Base-by-base conservation (phyloP, 2,888 invertebrate genomes). In the Drosophila rubida region DNA sequence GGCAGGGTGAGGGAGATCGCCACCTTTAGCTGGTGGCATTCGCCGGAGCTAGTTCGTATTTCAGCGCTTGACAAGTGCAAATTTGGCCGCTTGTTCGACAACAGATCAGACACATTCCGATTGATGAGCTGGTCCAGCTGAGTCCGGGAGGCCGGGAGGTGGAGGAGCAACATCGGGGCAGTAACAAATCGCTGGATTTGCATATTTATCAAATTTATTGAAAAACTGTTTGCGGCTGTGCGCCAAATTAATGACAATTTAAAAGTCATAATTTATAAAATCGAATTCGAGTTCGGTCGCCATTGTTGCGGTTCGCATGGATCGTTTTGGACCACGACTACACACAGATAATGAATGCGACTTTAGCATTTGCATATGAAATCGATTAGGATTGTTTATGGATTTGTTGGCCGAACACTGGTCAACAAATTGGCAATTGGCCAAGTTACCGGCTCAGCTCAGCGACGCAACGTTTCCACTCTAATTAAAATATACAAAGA, bases 201-300 rank as follows among this genome's bases (percentile, higher is more conserved):
- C 84, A 83, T 83, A 84, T 81, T 81, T 69, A 77, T 69, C 77
- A 41, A 65, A 70, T 78, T 69, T 78, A 77, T 74, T 9, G 23
- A 35, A 59, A 67, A 57, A 59, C 57, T 49, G 53, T 58, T 62
- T 67, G 61, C 54, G 72, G 66, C 69, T 69, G 61, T 62, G 69
- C 67, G 78, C 67, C 74, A 75, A 86, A 86, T 87, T 85, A 87
- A 86, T 86, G 88, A 65, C 86, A 69, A 83, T 87, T 86, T 87
- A 86, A 81, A 83, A 79, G 72, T 85, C 85, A 85, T 85, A 85
- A 87, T 70, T 85, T 85, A 85, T 82, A 73, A 85, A 87, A 87
- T 80, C 83, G 69, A 78, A 79, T 84, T 74, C 83, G 69, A 78
- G 77, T 84, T 74, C 77, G 54, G 57, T 35, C 8, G 42, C 45